phyloP scores from a whole-genome alignment of 2,888 invertebrate species.

The Tachina fera region DNA sequence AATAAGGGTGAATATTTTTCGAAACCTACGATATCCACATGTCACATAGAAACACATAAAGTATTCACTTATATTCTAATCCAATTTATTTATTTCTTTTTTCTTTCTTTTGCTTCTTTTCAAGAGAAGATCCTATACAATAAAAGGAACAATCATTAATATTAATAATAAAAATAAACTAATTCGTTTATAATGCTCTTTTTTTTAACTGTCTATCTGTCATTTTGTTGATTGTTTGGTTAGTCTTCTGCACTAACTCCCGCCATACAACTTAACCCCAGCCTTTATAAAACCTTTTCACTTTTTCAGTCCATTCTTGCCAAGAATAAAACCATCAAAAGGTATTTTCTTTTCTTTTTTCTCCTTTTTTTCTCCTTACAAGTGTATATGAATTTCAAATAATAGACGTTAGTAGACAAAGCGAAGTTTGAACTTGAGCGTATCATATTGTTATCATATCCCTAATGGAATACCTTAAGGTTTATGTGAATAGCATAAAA shows the following conservation, averaged over 20 bases:
- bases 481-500: constrained; percentile 9
- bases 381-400: constrained; percentile 27
- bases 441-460: constrained; percentile 66
- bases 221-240: constrained; percentile 18
- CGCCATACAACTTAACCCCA: background rate
- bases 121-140: background rate
- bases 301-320: background rate
- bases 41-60: too few species aligned
- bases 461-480: constrained; percentile 64
- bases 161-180: constrained; percentile 26
- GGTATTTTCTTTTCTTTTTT: background rate
- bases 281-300: background rate
- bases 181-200: constrained; percentile 59
- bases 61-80: too few species aligned
- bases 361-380: background rate
- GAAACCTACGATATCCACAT: too few species aligned
- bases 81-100: too few species aligned
- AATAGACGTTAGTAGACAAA: constrained; percentile 36
- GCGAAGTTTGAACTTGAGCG: constrained; percentile 62
- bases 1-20: too few species aligned
- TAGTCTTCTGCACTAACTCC: background rate
- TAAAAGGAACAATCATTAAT: too few species aligned
- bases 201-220: constrained; percentile 20
- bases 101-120: too few species aligned
- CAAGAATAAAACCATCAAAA: constrained; percentile 14